A percentile compares a stretch with the other conserved stretches of the same genome.
phyloP scores from a whole-genome alignment of 2,797 vertebrate genomes.

The Nothura maculosa region DNA sequence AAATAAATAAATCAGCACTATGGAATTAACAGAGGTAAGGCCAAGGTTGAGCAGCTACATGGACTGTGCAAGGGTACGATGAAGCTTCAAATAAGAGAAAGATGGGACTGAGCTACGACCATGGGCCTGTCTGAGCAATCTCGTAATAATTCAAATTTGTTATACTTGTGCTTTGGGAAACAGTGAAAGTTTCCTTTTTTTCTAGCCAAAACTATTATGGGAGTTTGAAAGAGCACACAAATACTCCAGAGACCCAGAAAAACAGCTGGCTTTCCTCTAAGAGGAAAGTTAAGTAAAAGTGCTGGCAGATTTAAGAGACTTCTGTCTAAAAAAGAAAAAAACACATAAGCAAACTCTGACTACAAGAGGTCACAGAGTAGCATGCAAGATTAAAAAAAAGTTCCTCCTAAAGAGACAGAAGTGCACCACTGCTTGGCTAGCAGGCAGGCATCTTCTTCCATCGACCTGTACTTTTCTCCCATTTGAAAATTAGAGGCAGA shows the following conservation, averaged over 20 bases:
- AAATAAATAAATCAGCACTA: too few relatives aligned
- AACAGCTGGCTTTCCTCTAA: constrained; percentile 40
- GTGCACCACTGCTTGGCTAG: not conserved
- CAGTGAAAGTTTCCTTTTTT: not conserved
- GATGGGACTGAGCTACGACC: not conserved
- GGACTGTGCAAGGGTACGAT: not conserved
- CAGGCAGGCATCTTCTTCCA: not conserved
- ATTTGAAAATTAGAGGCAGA: not conserved
- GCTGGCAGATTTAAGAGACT: constrained; percentile 41
- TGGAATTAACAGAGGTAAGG: not conserved
- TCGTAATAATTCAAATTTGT: not conserved
- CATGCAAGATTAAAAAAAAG: not conserved
- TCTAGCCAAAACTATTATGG: not conserved
- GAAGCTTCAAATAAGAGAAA: not conserved
- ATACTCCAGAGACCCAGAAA: constrained; percentile 24
- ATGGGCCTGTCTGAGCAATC: not conserved
- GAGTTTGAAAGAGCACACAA: not conserved
- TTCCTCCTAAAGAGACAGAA: not conserved
- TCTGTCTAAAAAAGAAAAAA: not conserved
- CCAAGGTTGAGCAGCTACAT: not conserved
- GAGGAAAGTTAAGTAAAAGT: constrained; percentile 28
- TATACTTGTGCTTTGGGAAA: constrained; percentile 9
- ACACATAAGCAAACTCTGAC: not conserved
- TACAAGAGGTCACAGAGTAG: not conserved
- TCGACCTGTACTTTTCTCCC: not conserved